Conservation (phyloP, 2,113 vertebrate species). For the Melierax canorus region DNA sequence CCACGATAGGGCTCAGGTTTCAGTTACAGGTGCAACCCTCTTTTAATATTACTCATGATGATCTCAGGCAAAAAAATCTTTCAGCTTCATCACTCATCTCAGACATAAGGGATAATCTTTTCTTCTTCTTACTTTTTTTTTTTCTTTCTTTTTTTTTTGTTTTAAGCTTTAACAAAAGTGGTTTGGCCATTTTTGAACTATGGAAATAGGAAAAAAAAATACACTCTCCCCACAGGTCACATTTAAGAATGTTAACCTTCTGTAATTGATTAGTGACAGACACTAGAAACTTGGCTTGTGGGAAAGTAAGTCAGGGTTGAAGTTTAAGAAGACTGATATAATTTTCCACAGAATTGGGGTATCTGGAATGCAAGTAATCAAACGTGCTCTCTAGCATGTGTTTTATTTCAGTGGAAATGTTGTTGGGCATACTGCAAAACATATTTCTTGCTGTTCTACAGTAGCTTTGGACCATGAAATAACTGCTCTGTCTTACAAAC, state of each 20-base stretch:
- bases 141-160: background rate
- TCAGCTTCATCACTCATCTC: background rate
- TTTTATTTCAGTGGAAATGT: background rate
- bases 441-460: background rate
- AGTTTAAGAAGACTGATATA: background rate
- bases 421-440: background rate
- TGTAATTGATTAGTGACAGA: background rate
- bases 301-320: background rate
- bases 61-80: background rate
- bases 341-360: background rate
- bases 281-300: background rate
- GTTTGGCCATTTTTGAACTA: background rate
- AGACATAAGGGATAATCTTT: background rate
- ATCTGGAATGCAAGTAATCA: background rate
- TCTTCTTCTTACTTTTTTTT: background rate
- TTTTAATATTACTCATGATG: background rate
- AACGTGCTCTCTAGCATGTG: background rate
- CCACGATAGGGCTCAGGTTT: background rate
- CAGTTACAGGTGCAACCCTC: rapidly evolving
- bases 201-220: background rate
- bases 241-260: background rate
- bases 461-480: background rate
- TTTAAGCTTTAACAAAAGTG: background rate
- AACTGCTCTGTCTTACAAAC: background rate
- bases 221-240: background rate